phyloP scores from a whole-genome alignment of 2,888 invertebrate genomes.

The Heliconius cydno region DNA sequence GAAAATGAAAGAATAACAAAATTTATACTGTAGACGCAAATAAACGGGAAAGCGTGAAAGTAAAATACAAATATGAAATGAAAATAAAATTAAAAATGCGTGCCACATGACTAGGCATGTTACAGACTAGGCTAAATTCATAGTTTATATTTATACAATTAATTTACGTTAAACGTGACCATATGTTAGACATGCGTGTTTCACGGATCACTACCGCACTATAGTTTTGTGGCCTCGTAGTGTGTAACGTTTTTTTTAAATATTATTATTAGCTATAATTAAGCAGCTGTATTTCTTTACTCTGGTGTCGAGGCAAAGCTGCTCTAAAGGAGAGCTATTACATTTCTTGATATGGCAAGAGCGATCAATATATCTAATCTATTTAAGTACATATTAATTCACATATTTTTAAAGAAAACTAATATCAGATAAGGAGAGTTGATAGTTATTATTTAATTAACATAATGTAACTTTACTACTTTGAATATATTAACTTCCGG shows the following conservation, averaged over 20 bases:
- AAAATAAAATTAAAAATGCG: not conserved
- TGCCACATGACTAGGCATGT: not conserved
- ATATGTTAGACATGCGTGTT: slow-evolving; percentile 20
- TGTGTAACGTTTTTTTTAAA: slow-evolving; percentile 1
- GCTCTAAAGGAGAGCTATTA: no score
- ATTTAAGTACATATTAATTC: not conserved
- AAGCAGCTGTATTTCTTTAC: not conserved
- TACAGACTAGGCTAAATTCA: no score
- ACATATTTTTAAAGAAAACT: not conserved
- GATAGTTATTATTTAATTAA: not conserved
- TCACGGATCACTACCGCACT: slow-evolving; percentile 12
- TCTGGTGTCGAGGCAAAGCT: no score
- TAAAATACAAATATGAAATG: not conserved
- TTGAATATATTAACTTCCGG: slow-evolving; percentile 18
- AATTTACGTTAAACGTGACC: not conserved
- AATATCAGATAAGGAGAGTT: not conserved
- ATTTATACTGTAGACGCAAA: not conserved
- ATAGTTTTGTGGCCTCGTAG: slow-evolving; percentile 21
- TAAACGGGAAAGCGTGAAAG: not conserved
- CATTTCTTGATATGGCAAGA: no score
- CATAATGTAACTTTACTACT: not conserved
- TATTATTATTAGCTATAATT: not conserved
- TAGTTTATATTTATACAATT: not conserved
- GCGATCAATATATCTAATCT: not conserved
- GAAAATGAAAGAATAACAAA: no score